Percentiles rank a stretch among this genome's conserved stretches.
phyloP scores from a whole-genome alignment of 2,888 invertebrate genomes.

The Melipona beecheii region DNA sequence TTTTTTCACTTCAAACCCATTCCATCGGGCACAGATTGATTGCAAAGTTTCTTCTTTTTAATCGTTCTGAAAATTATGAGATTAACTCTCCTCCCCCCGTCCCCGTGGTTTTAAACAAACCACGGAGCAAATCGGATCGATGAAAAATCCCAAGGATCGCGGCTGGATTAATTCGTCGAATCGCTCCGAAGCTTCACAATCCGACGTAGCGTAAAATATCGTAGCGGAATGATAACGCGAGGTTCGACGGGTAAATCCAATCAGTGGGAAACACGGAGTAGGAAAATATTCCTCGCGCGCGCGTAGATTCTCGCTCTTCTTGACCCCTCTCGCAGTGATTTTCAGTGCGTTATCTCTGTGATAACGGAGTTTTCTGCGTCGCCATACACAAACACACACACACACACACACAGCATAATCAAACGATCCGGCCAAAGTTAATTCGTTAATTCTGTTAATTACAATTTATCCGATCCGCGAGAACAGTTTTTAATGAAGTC shows the following conservation, averaged over 20 bases:
- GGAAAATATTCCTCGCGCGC: background rate
- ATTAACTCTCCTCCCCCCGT: too few species aligned
- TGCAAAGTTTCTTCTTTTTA: background rate
- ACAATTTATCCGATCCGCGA: background rate
- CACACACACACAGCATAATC: background rate
- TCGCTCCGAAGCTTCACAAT: background rate
- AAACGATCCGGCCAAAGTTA: background rate
- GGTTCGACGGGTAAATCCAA: background rate
- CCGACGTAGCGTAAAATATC: background rate
- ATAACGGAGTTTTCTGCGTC: background rate
- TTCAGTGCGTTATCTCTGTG: background rate
- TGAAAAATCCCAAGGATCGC: background rate
- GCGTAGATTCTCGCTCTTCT: background rate
- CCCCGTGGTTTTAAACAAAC: background rate
- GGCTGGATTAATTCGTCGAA: background rate
- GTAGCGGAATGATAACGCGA: background rate
- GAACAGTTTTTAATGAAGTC: background rate
- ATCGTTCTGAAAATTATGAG: background rate
- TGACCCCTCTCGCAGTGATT: background rate
- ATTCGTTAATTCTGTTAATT: background rate
- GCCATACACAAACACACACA: too few species aligned
- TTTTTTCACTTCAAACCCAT: background rate
- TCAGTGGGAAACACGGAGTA: background rate
- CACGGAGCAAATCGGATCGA: background rate
- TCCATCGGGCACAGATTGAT: background rate